phyloP scores from a whole-genome alignment of 2,113 vertebrate species.

The Carassius carassius region DNA sequence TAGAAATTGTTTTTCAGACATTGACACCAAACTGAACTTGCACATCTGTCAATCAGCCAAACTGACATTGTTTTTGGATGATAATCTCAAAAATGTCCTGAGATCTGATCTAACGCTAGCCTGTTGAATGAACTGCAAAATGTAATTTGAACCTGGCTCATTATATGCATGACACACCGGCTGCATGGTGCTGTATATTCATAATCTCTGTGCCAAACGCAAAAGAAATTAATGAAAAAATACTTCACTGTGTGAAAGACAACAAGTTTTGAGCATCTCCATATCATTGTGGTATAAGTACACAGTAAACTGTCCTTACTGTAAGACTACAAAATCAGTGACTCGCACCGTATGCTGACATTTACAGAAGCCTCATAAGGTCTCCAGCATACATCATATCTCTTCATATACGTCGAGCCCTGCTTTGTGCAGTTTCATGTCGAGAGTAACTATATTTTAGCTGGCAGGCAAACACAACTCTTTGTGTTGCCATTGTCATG shows the following conservation, averaged over 20 bases:
- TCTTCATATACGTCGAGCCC: neutral
- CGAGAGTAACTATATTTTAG: neutral
- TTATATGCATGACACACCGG: conserved; percentile 72
- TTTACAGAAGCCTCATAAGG: conserved; percentile 54
- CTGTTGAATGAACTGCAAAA: conserved; percentile 7
- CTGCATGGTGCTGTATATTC: conserved; percentile 68
- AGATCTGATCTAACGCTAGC: neutral
- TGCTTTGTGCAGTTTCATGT: neutral
- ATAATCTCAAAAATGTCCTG: neutral
- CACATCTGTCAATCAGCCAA: neutral
- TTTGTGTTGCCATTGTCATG: conserved; percentile 28
- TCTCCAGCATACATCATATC: neutral
- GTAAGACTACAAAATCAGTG: conserved; percentile 3
- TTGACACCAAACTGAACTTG: neutral
- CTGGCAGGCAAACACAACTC: neutral
- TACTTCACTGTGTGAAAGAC: neutral
- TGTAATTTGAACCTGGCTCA: conserved; percentile 31
- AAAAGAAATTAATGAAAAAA: neutral
- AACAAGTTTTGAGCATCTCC: neutral
- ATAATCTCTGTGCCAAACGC: conserved; percentile 20
- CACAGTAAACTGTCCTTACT: neutral
- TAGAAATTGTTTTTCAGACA: neutral
- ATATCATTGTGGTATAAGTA: conserved; percentile 23
- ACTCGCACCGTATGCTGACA: conserved; percentile 43
- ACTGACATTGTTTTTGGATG: neutral